Evolutionary conservation across 2,888 invertebrate genomes (phyloP), one percentile per base, ranked within the genome.

Genomic region (Chelonus formosanus): DNA sequence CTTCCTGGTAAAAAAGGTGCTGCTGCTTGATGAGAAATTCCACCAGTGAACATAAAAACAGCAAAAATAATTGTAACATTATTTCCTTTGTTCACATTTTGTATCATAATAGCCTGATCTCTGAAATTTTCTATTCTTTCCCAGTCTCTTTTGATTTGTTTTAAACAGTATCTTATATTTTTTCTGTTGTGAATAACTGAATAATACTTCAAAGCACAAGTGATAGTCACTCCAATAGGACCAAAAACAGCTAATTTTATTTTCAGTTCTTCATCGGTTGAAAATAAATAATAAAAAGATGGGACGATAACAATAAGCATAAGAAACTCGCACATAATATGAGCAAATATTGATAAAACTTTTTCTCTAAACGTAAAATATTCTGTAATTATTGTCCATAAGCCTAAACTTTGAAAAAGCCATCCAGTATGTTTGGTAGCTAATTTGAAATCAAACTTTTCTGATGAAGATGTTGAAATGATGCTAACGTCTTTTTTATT

Each of bases 121-220:
- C 43, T 34, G 0, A 7, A 44, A 4, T 45, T 62, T 3, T 48
- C 36, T 3, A 74, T 70, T 1, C 20, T 61, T 1, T 45, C 32
- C 77, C 77, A 78, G 47, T 77, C 77, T 3, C 4, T 60, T 35
- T 70, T 47, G n/a, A 78, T 67, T 55, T 71, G 71, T 0, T 68
- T 8, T 1, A 75, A 47, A 53, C 76, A 76, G 7, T 47, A 20
- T 44, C 55, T 63, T 4, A 72, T 67, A 8, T 48, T 50, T 36
- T 58, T 10, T 5, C 50, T 45, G 2, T 48, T 65, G n/a, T 65
- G 57, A 3, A 65, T 20, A 5, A 66, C 53, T 6, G 59, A 47
- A 0, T 43, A 10, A 40, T 63, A 67, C 45, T 69, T 69, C 1
- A 69, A 32, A 10, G 61, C n/a, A 52, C 40, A 60, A 7, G 60